Evolutionary conservation across 2,888 invertebrate genomes (phyloP), one percentile per base, ranked within the genome.

Genomic region (Thymelicus acteon): DNA sequence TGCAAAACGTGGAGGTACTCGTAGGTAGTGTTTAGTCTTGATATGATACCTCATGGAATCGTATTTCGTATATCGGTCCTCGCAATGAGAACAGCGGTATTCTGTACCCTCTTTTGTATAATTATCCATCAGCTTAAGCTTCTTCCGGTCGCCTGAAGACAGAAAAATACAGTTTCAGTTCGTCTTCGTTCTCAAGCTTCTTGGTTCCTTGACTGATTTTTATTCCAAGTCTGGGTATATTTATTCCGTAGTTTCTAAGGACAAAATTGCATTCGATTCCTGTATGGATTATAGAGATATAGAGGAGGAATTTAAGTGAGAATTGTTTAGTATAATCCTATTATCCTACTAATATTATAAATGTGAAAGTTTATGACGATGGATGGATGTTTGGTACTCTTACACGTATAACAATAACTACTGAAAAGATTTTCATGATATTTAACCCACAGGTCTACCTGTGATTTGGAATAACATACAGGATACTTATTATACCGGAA

Each of bases 11-110:
- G 88, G 82, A 61, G 82, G n/a, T n/a, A n/a, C n/a, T n/a, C n/a
- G 19, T 19, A 19, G 86, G 71, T 88, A 90, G 52, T 91, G 91
- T 72, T 86, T 87, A 0, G 82, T 81, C 73, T 85, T 87, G 10
- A 91, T 75, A 62, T 91, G 91, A 66, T 78, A 82, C 7, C 81
- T 77, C 0, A 91, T 73, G 0, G 89, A 84, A 73, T 72, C 77
- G 3, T 78, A 62, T 72, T 87, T 88, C 64, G 81, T 78, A 74
- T 89, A 91, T 2, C 62, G 72, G 61, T 85, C 88, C 13, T 86
- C 85, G 75, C 90, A 91, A 39, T 78, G 76, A 7, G 75, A 19
- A 75, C 90, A 91, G 10, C 75, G 68, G 77, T 80, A 85, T 1
- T 61, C 60, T 12, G 79, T 80, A 6, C 83, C 89, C 0, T 83